Evolutionary conservation across 2,113 vertebrate genomes (phyloP).

Genomic region (Lepus europaeus): DNA sequence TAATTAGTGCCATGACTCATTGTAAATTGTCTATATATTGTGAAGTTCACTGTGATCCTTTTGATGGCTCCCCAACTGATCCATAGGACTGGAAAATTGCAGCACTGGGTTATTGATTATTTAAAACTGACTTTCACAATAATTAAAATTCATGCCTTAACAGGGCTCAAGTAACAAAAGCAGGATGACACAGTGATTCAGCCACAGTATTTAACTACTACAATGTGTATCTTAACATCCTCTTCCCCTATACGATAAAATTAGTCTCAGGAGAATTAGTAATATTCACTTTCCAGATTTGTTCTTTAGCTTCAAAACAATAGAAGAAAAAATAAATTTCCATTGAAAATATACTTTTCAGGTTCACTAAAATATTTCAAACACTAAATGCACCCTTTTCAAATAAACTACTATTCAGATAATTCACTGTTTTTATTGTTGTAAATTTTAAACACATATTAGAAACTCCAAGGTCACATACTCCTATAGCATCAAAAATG

Average conservation of each 20-base stretch:
- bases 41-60: not conserved
- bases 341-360: slow-evolving; percentile 13
- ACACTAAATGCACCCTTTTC: not conserved
- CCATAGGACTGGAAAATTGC: not conserved
- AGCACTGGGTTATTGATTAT: not conserved
- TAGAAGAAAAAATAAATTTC: slow-evolving; percentile 1
- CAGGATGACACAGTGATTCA: not conserved
- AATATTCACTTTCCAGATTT: not conserved
- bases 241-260: not conserved
- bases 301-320: slow-evolving; percentile 42
- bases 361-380: slow-evolving; percentile 26
- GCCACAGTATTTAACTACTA: not conserved
- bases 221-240: not conserved
- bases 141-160: slow-evolving; percentile 44
- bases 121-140: slow-evolving; percentile 27
- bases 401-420: not conserved
- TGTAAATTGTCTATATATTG: slow-evolving; percentile 9
- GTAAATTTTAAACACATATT: not conserved
- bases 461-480: not conserved
- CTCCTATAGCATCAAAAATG: not conserved
- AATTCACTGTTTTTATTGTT: not conserved
- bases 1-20: slow-evolving; percentile 46
- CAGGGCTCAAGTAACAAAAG: not conserved
- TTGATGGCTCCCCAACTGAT: slow-evolving; percentile 10
- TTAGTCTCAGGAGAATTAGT: slow-evolving; percentile 16